Conservation (phyloP, 2,113 vertebrate genomes). For the Siniperca knerii region DNA sequence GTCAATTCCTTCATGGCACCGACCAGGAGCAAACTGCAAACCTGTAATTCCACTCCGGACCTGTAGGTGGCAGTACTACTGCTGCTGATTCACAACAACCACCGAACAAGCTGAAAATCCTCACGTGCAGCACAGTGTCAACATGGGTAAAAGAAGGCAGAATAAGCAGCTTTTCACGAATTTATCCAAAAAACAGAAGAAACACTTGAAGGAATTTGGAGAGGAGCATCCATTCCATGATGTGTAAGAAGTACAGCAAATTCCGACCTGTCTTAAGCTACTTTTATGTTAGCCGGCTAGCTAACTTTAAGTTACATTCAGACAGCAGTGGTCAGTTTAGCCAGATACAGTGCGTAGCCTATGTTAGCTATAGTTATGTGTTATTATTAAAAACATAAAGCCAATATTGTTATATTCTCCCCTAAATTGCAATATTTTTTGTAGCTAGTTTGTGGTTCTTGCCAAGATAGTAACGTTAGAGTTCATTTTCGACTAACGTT, state of each 20-base stretch:
- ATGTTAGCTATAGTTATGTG: neutral
- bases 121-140: slow-evolving; percentile 61
- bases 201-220: slow-evolving; percentile 93
- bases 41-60: slow-evolving; percentile 33
- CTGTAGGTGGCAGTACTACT: slow-evolving; percentile 28
- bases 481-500: neutral
- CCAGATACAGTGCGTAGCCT: neutral
- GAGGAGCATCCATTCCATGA: slow-evolving; percentile 95
- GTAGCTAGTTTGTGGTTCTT: neutral
- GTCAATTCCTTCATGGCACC: neutral
- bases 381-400: neutral
- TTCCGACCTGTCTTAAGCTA: neutral
- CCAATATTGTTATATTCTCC: neutral
- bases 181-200: slow-evolving; percentile 92
- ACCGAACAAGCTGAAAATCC: neutral
- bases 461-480: neutral
- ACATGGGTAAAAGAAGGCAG: slow-evolving; percentile 87
- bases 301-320: neutral
- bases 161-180: slow-evolving; percentile 74
- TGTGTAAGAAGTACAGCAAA: slow-evolving; percentile 75
- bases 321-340: neutral
- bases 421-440: neutral
- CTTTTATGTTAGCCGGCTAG: slow-evolving; percentile 32
- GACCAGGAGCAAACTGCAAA: no score
- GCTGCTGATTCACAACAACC: neutral